Conservation (phyloP, 2,888 invertebrate species). For the Hartigia nigra region DNA sequence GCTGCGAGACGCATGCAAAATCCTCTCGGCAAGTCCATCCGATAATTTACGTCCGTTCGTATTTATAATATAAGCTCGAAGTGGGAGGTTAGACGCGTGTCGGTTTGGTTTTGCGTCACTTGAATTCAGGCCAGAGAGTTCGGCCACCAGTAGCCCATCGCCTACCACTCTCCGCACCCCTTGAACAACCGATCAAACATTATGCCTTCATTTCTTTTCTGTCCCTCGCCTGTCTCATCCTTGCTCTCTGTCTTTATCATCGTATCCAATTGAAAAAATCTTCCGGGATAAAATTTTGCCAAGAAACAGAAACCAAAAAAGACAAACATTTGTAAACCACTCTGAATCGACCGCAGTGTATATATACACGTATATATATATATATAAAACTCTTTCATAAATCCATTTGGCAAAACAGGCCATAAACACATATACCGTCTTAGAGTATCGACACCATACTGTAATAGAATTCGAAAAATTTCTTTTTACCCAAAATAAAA, state of each 20-base stretch:
- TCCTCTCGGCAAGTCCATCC: not conserved
- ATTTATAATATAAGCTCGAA: not conserved
- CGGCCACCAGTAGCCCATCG: not conserved
- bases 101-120: constrained; percentile 2
- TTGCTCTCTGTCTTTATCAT: no score
- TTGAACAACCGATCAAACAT: not conserved
- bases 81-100: not conserved
- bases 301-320: not conserved
- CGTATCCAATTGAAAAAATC: not conserved
- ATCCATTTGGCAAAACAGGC: not conserved
- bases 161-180: not conserved
- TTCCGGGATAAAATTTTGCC: not conserved
- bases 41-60: not conserved
- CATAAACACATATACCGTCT: not conserved
- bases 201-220: not conserved
- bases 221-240: not conserved
- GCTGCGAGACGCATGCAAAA: not conserved
- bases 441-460: not conserved
- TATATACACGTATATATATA: not conserved
- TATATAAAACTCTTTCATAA: not conserved
- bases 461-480: not conserved
- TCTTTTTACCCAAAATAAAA: not conserved
- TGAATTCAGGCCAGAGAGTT: constrained; percentile 4
- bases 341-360: not conserved
- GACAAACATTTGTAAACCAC: not conserved